These are phyloP conservation scores for Zele albiditarsus DNA, from an alignment of 2,888 invertebrate species.

Conservation along the genomic window DNA sequence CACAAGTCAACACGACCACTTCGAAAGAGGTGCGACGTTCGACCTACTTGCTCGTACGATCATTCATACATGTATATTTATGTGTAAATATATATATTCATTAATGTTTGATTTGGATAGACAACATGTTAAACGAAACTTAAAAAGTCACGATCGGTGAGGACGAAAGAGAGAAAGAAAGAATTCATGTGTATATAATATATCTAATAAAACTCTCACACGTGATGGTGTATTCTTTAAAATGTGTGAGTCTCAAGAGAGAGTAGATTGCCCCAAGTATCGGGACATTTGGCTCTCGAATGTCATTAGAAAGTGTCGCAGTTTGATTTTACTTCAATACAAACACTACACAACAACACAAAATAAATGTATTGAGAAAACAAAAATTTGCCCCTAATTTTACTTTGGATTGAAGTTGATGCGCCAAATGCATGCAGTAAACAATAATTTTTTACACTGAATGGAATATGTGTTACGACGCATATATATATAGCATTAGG, in stretches of 20 bases:
- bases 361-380: conserved; percentile 3
- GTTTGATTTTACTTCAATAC: neutral
- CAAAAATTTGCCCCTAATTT: no score
- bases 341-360: neutral
- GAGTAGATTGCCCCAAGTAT: conserved; percentile 18
- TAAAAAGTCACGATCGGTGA: neutral
- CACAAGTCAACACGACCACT: neutral
- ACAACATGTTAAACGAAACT: neutral
- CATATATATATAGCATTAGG: no score
- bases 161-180: no score
- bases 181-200: neutral
- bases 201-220: conserved; percentile 5
- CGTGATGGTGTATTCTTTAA: neutral
- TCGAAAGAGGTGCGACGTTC: conserved; percentile 61
- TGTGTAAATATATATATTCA: neutral
- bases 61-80: conserved; percentile 8
- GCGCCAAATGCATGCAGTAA: no score
- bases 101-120: neutral
- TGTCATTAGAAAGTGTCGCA: conserved; percentile 35
- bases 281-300: conserved; percentile 21
- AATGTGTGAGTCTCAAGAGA: conserved; percentile 4
- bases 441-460: no score
- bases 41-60: conserved; percentile 49
- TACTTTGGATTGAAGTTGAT: no score
- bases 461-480: no score